Percentiles rank a stretch among this genome's conserved stretches.
Evolutionary conservation across 2,797 vertebrate genomes (phyloP).

Genomic region (Crax fasciolata): DNA sequence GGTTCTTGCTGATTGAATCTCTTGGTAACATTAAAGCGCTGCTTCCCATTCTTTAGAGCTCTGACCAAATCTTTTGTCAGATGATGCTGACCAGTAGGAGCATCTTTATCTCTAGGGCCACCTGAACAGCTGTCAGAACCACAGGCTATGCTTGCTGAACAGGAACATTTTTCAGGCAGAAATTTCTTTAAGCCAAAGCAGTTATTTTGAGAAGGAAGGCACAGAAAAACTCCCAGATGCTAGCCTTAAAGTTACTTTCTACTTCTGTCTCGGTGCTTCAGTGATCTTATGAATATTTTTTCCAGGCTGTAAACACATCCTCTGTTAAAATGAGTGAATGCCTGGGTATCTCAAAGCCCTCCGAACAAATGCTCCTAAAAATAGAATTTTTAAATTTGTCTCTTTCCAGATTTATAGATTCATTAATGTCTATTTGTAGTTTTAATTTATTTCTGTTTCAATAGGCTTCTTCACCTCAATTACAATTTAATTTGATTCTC

Average conservation of each 20-base stretch:
- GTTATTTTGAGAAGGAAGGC: background rate
- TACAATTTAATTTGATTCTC: background rate
- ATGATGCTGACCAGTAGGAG: background rate
- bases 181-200: background rate
- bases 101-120: background rate
- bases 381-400: background rate
- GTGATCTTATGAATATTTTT: background rate
- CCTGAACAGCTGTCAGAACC: background rate
- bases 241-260: background rate
- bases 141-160: background rate
- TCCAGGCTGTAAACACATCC: background rate
- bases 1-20: background rate
- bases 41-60: background rate
- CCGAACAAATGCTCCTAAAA: background rate
- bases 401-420: background rate
- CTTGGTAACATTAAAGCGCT: background rate
- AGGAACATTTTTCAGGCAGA: background rate
- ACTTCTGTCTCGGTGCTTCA: background rate
- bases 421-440: background rate
- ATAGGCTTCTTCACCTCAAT: background rate
- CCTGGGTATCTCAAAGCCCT: background rate
- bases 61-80: background rate
- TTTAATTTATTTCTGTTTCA: background rate
- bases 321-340: background rate
- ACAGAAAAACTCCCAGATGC: background rate